These are phyloP conservation scores for Odobenus rosmarus DNA, from an alignment of 2,113 vertebrate genomes.

Conservation along the genomic window DNA sequence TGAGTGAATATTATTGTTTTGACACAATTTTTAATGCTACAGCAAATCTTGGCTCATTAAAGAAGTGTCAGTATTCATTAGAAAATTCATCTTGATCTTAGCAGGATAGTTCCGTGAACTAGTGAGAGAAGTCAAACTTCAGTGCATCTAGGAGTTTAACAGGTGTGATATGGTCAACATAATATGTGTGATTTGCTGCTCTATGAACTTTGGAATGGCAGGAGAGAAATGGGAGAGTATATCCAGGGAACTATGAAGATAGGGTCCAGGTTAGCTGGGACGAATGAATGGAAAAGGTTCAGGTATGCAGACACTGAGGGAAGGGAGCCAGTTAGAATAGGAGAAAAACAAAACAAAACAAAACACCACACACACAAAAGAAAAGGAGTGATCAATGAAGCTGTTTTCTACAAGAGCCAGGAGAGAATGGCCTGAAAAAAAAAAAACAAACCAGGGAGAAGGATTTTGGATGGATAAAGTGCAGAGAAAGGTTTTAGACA, in stretches of 20 bases:
- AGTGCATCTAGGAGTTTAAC: background rate
- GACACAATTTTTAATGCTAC: background rate
- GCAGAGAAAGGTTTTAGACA: background rate
- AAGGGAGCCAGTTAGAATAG: background rate
- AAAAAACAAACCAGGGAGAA: background rate
- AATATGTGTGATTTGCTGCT: background rate
- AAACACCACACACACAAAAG: background rate
- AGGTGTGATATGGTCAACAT: background rate
- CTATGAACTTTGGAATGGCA: background rate
- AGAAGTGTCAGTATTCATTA: background rate
- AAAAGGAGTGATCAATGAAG: background rate
- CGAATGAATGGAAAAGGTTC: background rate
- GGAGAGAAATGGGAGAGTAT: background rate
- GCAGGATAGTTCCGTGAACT: background rate
- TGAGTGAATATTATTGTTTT: background rate
- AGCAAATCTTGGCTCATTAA: background rate
- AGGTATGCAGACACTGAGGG: background rate
- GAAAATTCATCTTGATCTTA: background rate
- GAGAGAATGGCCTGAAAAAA: background rate
- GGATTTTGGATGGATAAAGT: background rate
- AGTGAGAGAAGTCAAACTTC: background rate
- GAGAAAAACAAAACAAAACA: background rate
- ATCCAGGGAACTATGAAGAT: background rate
- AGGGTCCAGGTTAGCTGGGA: background rate
- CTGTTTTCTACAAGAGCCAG: background rate